Evolutionary conservation across 2,888 invertebrate species (phyloP).

Genomic region (Sicus ferrugineus): DNA sequence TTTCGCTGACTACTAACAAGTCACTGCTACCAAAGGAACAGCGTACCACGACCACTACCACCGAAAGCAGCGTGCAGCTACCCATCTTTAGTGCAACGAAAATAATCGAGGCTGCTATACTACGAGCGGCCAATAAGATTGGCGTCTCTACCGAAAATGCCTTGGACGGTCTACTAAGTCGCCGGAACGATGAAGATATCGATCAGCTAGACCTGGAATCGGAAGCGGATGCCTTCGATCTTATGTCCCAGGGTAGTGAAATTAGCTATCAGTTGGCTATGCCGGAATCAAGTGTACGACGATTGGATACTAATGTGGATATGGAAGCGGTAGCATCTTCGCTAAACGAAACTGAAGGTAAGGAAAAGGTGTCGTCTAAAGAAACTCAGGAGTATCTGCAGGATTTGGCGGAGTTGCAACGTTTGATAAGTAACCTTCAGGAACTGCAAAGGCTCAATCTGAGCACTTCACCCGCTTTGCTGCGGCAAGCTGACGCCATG

Average conservation of each 20-base stretch:
- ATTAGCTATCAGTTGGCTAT: constrained; percentile 56
- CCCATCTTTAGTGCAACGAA: constrained; percentile 59
- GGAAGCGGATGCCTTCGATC: constrained; percentile 44
- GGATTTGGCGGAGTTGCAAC: constrained; percentile 66
- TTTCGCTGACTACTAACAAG: constrained; percentile 55
- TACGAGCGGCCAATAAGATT: constrained; percentile 55
- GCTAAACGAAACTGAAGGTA: not conserved
- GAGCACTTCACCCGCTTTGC: constrained; percentile 58
- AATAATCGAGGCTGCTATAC: constrained; percentile 59
- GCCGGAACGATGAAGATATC: constrained; percentile 48
- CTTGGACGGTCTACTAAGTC: constrained; percentile 42
- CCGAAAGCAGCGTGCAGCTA: constrained; percentile 53
- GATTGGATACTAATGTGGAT: constrained; percentile 16
- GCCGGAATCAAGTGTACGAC: constrained; percentile 41
- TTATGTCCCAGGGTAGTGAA: constrained; percentile 57
- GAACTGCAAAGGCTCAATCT: constrained; percentile 58
- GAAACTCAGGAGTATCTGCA: not conserved
- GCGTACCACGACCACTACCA: constrained; percentile 50
- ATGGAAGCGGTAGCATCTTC: not conserved
- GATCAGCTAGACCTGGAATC: constrained; percentile 9
- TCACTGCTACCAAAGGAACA: constrained; percentile 48
- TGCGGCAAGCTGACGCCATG: constrained; percentile 54
- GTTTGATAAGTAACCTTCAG: constrained; percentile 65
- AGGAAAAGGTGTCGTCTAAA: not conserved
- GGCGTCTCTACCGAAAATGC: constrained; percentile 55